Percentiles rank a stretch among this genome's conserved stretches.
These are phyloP conservation scores for Callaeas wilsoni DNA, from an alignment of 2,113 vertebrate genomes.

Conservation along the genomic window DNA sequence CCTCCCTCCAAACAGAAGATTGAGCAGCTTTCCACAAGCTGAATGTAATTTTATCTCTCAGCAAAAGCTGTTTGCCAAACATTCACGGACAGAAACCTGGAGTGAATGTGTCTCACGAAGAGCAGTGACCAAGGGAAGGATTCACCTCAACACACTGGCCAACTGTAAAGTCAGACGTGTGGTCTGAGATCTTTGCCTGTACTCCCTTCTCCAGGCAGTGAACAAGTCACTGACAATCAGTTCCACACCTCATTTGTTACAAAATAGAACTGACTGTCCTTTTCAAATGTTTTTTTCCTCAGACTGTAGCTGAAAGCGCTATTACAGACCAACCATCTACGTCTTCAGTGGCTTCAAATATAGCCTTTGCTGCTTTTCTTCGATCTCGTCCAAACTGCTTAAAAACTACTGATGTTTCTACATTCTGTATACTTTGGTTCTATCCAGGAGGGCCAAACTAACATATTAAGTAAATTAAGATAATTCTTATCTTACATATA, in stretches of 20 bases:
- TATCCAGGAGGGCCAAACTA: not conserved
- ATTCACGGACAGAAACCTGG: not conserved
- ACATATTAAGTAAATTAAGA: not conserved
- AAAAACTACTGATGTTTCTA: not conserved
- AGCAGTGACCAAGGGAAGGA: not conserved
- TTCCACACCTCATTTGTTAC: not conserved
- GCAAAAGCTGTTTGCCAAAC: not conserved
- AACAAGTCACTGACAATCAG: not conserved
- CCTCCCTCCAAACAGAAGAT: not conserved
- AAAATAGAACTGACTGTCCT: not conserved
- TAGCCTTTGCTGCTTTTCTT: not conserved
- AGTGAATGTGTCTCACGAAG: not conserved
- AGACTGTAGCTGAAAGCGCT: not conserved
- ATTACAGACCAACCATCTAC: not conserved
- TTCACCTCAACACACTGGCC: not conserved
- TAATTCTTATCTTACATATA: not conserved
- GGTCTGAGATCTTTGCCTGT: not conserved
- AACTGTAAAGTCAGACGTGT: not conserved
- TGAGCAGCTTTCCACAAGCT: not conserved
- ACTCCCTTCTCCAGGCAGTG: not conserved
- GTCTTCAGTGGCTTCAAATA: not conserved
- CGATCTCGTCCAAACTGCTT: not conserved
- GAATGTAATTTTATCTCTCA: not conserved
- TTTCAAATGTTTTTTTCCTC: not conserved
- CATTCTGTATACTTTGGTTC: not conserved